Conservation (phyloP, 2,888 invertebrate genomes). For the Drosophila nr. perissopoda region DNA sequence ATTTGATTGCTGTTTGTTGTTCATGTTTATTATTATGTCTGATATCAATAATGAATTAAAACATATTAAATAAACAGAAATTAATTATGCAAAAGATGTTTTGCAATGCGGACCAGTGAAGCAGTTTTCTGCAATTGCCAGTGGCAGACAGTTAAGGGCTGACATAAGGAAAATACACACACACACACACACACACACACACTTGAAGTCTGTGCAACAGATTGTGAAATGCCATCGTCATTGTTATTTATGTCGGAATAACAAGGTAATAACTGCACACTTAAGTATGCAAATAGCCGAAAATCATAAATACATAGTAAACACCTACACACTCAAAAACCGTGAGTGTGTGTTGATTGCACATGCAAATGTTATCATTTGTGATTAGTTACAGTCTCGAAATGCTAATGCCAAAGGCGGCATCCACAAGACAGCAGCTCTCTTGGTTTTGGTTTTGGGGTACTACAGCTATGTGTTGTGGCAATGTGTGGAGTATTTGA, state of each 20-base stretch:
- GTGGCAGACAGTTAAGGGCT: slow-evolving; percentile 41
- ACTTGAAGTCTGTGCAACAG: slow-evolving; percentile 32
- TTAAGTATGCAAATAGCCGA: slow-evolving; percentile 82
- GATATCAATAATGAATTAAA: slow-evolving; percentile 77
- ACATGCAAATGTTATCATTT: slow-evolving; percentile 82
- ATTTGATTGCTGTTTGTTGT: slow-evolving; percentile 31
- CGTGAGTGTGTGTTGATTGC: slow-evolving; percentile 41
- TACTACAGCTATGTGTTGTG: not conserved
- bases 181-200: slow-evolving; percentile 3
- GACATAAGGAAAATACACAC: slow-evolving; percentile 6
- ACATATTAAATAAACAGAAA: slow-evolving; percentile 74
- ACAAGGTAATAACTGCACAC: slow-evolving; percentile 82
- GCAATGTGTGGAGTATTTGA: slow-evolving; percentile 7
- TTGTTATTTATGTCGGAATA: slow-evolving; percentile 79
- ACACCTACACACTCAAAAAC: slow-evolving; percentile 40
- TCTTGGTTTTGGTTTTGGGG: not conserved
- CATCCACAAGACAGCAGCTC: slow-evolving; percentile 41
- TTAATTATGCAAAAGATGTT: slow-evolving; percentile 78
- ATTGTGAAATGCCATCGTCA: slow-evolving; percentile 47
- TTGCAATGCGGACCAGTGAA: slow-evolving; percentile 36
- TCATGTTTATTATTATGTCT: slow-evolving; percentile 33
- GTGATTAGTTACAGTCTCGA: slow-evolving; percentile 78
- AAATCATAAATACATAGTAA: slow-evolving; percentile 64
- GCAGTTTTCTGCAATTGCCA: slow-evolving; percentile 58
- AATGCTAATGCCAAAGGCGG: slow-evolving; percentile 61